phyloP scores from a whole-genome alignment of 2,888 invertebrate genomes.

The Machimus rusticus region DNA sequence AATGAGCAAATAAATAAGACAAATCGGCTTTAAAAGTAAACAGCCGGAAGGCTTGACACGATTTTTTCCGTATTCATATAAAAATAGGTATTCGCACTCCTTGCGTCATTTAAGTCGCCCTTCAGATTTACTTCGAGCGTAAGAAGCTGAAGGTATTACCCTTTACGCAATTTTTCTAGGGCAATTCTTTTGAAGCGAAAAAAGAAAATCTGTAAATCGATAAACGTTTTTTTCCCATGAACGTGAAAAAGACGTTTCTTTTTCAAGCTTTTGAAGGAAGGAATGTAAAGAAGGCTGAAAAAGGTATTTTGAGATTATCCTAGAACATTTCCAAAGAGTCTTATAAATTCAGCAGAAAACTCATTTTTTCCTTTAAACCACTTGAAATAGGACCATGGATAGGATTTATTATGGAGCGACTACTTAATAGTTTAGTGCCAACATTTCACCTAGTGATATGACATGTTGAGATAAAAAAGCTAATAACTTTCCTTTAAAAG shows the following conservation, averaged over 20 bases:
- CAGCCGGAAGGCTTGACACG: neutral
- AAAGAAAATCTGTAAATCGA: neutral
- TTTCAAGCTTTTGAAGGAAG: neutral
- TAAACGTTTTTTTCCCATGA: neutral
- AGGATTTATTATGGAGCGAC: neutral
- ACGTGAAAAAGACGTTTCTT: neutral
- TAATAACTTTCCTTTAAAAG: no score
- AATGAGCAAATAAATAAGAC: neutral
- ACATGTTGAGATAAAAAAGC: no score
- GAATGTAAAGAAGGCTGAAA: neutral
- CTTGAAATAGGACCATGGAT: neutral
- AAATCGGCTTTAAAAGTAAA: neutral
- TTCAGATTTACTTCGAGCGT: neutral
- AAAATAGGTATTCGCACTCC: neutral
- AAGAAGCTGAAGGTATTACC: neutral
- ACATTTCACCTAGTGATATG: neutral
- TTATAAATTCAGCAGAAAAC: neutral
- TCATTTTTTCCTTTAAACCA: neutral
- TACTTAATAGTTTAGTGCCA: no score
- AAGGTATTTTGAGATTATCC: neutral
- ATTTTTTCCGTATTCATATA: neutral
- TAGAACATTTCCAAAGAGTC: neutral
- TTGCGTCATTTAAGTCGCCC: neutral
- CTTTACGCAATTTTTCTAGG: neutral
- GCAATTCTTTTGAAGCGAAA: neutral